Base-by-base conservation (phyloP, 1,140 invertebrate species). In the Piezodorus guildinii region DNA sequence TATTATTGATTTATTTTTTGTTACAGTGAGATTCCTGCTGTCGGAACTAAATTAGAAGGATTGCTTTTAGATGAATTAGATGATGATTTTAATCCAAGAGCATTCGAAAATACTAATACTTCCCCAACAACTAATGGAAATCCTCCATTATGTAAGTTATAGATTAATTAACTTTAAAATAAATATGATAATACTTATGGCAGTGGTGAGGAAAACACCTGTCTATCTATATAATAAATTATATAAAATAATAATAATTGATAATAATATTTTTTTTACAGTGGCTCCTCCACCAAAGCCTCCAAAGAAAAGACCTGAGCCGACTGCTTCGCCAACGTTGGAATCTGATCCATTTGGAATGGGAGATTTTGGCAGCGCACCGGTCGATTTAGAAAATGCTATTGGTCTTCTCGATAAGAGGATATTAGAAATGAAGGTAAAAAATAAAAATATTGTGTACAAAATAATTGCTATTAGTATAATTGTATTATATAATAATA, bases 11-110 rank as follows among this genome's bases (percentile, higher is more conserved):
- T n/a, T n/a, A n/a, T 49, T 49, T 5, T 1, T 17, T 19, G 5
- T 56, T 56, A 16, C 23, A 56, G 52, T 25, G 52, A 56, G 14
- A 25, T 58, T 39, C 84, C 86, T 63, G 76, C 81, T 25, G 83
- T 88, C 51, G 88, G 86, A 58, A 85, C 87, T 8, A 87, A 88
- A 75, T 76, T 90, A 62, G 89, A 93, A 74, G 90, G 88, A 66
- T 75, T 93, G 27, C 72, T 92, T 1, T 78, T 94, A 67, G 87
- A 91, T 71, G 87, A 91, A 72, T 85, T 89, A 49, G 86, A 90
- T 69, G 77, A 79, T 66, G 80, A 85, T 73, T 90, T 90, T 69
- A 86, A 90, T 76, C 87, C 87, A 8, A 77, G 87, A 49, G 86
- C 85, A 51, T 83, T 81, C 68, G 86, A 87, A 25, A 56, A 25